Evolutionary conservation across 2,888 invertebrate genomes (phyloP).

Genomic region (Teleogryllus oceanicus): DNA sequence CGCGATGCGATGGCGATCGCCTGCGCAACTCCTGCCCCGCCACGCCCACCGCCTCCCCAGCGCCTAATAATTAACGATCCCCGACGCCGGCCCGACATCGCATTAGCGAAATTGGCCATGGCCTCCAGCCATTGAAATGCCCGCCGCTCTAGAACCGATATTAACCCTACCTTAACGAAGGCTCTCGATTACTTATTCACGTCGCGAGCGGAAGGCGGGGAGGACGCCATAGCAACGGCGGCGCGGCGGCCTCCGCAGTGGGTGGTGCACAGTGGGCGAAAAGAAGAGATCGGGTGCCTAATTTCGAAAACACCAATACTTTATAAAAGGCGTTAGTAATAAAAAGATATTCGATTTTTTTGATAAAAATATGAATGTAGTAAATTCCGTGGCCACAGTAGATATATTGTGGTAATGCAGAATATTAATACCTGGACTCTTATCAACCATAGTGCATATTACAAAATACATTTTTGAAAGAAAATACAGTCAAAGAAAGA

Average conservation of each 20-base stretch:
- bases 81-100: neutral
- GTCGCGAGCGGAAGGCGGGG: neutral
- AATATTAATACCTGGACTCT: no score
- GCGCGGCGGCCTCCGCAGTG: neutral
- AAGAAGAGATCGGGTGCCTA: no score
- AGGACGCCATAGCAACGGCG: no score
- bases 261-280: neutral
- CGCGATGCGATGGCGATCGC: neutral
- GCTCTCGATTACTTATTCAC: neutral
- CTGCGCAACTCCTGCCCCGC: neutral
- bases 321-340: no score
- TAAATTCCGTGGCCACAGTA: no score
- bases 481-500: no score
- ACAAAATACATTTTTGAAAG: no score
- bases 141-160: neutral
- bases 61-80: neutral
- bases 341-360: no score
- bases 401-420: no score
- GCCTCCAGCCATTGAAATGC: neutral
- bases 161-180: conserved; percentile 9
- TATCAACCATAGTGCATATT: no score
- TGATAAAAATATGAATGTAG: no score
- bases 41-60: neutral
- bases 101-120: conserved; percentile 10
- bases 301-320: no score